Evolutionary conservation across 2,888 invertebrate genomes (phyloP).

Genomic region (Platerodrilus igneus): DNA sequence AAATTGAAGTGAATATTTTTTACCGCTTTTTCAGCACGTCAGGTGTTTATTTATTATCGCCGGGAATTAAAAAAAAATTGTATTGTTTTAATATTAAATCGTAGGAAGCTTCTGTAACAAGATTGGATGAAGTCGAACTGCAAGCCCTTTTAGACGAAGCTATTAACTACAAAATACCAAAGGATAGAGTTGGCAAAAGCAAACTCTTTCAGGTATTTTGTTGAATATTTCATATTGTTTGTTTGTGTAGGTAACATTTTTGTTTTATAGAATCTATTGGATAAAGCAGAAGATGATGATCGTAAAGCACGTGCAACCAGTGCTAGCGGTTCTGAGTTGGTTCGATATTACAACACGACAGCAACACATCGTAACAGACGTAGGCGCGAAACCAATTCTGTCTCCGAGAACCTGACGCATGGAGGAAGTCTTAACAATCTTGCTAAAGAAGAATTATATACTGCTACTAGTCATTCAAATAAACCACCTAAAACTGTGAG

Average conservation of each 20-base stretch:
- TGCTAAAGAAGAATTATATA: constrained; percentile 49
- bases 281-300: constrained; percentile 73
- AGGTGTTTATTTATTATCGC: neutral
- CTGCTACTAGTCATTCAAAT: constrained; percentile 34
- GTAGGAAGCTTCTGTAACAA: constrained; percentile 37
- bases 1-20: too few relatives aligned
- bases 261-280: constrained; percentile 62
- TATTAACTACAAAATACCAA: constrained; percentile 77
- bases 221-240: constrained; percentile 2
- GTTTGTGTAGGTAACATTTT: too few relatives aligned
- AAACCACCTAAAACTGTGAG: constrained; percentile 42
- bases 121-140: constrained; percentile 71
- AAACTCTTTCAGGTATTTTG: constrained; percentile 68
- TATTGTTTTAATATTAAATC: too few relatives aligned
- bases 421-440: constrained; percentile 57
- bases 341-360: constrained; percentile 48
- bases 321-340: constrained; percentile 47
- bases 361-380: constrained; percentile 45
- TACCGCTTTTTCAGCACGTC: too few relatives aligned
- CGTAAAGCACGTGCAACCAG: constrained; percentile 55
- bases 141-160: constrained; percentile 78
- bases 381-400: constrained; percentile 47
- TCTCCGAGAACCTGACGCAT: constrained; percentile 53
- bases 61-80: constrained; percentile 10
- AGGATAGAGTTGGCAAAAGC: constrained; percentile 81